Base-by-base conservation (phyloP, 2,797 vertebrate species). In the Syncerus caffer region DNA sequence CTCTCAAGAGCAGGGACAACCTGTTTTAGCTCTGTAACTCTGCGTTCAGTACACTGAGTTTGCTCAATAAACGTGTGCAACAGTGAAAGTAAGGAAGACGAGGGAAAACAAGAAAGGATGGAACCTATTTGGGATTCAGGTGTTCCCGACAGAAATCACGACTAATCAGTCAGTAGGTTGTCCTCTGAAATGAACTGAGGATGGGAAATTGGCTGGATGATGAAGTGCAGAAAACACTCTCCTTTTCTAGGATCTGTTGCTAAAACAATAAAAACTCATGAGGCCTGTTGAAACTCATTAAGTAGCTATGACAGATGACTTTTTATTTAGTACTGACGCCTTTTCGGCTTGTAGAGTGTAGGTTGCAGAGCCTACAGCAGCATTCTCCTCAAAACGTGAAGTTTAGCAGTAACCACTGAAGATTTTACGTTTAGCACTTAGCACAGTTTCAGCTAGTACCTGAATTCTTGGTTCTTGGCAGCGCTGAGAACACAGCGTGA, bases 241-340 rank as follows among this genome's bases (percentile, higher is more conserved):
- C 4, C 12, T 95, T 88, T 57, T 74, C 34, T 60, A 60, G 29
- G 34, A 0, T 53, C 57, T 89, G 31, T 71, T 86, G 50, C 55
- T 90, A 87, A 96, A 96, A 95, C n/a, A 53, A 27, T 45, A 95
- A 60, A 96, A 86, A 42, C 31, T 76, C 38, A 84, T 45, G 88
- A 95, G 47, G 12, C 62, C 53, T 88, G 34, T 88, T 85, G 88
- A 90, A 97, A 93, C 51, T 71, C 55, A 58, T 86, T 38, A 89
- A 93, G 45, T 55, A 96, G 42, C 42, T 79, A 17, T 31, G 21
- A 87, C 16, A 85, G 34, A 76, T 80, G 19, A 93, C 27, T 93
- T 97, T 93, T 58, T 91, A 92, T 95, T 96, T 93, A 95, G 78
- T 89, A 58, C 57, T 67, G 53, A 85, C 86, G 34, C 25, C 84